Evolutionary conservation across 2,888 invertebrate genomes (phyloP).

Genomic region (Plebejus anna): DNA sequence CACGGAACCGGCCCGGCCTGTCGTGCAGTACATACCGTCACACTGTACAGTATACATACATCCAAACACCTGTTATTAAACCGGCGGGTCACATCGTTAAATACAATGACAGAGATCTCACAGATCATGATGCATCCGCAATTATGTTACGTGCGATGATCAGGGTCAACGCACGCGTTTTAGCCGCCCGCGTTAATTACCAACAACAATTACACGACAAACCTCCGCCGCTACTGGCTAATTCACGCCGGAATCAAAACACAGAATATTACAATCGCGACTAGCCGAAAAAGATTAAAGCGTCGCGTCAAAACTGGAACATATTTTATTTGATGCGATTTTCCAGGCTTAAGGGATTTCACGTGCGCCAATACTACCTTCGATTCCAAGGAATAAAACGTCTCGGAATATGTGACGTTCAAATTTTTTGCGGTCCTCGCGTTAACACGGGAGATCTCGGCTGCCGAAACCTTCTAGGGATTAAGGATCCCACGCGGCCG

Average conservation of each 20-base stretch:
- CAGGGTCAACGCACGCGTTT: conserved; percentile 16
- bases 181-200: conserved; percentile 44
- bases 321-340: conserved; percentile 57
- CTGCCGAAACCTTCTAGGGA: conserved; percentile 52
- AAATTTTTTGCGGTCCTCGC: conserved; percentile 27
- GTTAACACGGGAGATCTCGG: conserved; percentile 25
- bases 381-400: conserved; percentile 31
- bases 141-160: conserved; percentile 54
- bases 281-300: conserved; percentile 36
- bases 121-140: conserved; percentile 66
- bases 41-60: conserved; percentile 71
- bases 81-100: conserved; percentile 71
- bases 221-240: neutral
- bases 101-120: conserved; percentile 70
- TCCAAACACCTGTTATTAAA: conserved; percentile 79
- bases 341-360: conserved; percentile 64
- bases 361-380: conserved; percentile 47
- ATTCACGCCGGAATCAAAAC: neutral
- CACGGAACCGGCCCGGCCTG: conserved; percentile 75
- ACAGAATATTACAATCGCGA: conserved; percentile 36
- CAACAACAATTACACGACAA: conserved; percentile 35
- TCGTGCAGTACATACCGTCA: conserved; percentile 77
- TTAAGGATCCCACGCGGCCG: conserved; percentile 57
- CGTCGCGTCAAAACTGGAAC: conserved; percentile 53
- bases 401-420: conserved; percentile 11